These are phyloP conservation scores for Menura novaehollandiae DNA, from an alignment of 2,113 vertebrate genomes.

Conservation along the genomic window DNA sequence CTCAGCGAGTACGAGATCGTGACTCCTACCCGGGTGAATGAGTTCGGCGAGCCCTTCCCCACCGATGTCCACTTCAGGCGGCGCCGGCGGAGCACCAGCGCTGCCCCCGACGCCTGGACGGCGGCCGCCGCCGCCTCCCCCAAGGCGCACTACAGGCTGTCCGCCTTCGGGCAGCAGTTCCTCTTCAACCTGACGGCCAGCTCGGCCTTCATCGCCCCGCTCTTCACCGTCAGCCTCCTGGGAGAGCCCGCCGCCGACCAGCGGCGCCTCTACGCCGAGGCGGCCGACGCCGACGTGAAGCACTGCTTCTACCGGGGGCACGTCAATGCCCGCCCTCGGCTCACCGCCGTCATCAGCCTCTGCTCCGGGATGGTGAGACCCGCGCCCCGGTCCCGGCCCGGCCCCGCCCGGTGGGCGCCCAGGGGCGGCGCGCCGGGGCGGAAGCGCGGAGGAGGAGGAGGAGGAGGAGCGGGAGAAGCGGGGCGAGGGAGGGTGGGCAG, in stretches of 20 bases:
- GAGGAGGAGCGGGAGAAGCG: not conserved
- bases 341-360: constrained; percentile 94
- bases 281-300: constrained; percentile 83
- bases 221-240: constrained; percentile 90
- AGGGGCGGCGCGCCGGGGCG: not conserved
- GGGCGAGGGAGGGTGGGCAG: not conserved
- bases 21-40: constrained; percentile 87
- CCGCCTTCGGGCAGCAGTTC: constrained; percentile 91
- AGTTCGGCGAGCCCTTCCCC: constrained; percentile 87
- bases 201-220: constrained; percentile 93
- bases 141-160: constrained; percentile 86
- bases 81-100: constrained; percentile 83
- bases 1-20: constrained; percentile 88
- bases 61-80: constrained; percentile 89
- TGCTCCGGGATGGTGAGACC: constrained; percentile 96
- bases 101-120: constrained; percentile 80
- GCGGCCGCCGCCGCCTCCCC: constrained; percentile 58
- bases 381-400: not conserved
- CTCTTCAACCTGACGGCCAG: constrained; percentile 92
- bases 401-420: not conserved
- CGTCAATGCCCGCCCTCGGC: constrained; percentile 87
- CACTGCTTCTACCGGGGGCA: constrained; percentile 97
- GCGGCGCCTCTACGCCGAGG: constrained; percentile 76
- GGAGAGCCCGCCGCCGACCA: constrained; percentile 79
- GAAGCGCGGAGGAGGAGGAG: not conserved